Base-by-base conservation (phyloP, 2,797 vertebrate genomes). In the Onychomys torridus region DNA sequence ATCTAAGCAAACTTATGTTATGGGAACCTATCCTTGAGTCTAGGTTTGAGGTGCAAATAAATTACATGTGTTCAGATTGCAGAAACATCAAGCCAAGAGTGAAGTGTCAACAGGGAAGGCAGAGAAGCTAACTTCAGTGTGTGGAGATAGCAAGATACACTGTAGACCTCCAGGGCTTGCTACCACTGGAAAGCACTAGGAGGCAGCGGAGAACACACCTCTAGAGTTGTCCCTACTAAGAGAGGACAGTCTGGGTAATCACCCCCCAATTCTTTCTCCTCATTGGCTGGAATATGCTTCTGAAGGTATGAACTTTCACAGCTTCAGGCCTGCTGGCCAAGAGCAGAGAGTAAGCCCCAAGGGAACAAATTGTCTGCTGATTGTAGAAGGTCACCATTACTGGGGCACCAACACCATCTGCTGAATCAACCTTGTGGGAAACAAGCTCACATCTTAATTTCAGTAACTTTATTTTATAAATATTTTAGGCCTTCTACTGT, bases 371-470 rank as follows among this genome's bases (percentile, higher is more conserved):
- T 89, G 63, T 57, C 75, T 87, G 89, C 37, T 94, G 37, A 46
- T 57, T 81, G 16, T 32, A 40, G 6, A n/a, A 43, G 32, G 85
- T 92, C 82, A 87, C 37, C 3, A 11, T 88, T 89, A 13, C 23
- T 78, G 40, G 61, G 73, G 32, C 90, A 94, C 61, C 40, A n/a
- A 63, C 23, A 93, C 46, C 90, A 61, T 89, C 71, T 82, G 87
- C 49, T 23, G 2, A 27, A 85, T 16, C 59, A 82, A 96, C 88
- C 67, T 94, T 86, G n/a, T 90, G 19, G 69, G 92, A 92, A 94
- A 92, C 23, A 88, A 78, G 21, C 69, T 94, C 55, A 75, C 21
- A 61, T 92, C 65, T 76, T 94, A 88, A 96, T 95, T 96, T 78
- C 37, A 91, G 86, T 43, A 94, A 61, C 29, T 78, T 73, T 92